Evolutionary conservation across 1,140 invertebrate species (phyloP).

Genomic region (Drosophila nigromelanica): DNA sequence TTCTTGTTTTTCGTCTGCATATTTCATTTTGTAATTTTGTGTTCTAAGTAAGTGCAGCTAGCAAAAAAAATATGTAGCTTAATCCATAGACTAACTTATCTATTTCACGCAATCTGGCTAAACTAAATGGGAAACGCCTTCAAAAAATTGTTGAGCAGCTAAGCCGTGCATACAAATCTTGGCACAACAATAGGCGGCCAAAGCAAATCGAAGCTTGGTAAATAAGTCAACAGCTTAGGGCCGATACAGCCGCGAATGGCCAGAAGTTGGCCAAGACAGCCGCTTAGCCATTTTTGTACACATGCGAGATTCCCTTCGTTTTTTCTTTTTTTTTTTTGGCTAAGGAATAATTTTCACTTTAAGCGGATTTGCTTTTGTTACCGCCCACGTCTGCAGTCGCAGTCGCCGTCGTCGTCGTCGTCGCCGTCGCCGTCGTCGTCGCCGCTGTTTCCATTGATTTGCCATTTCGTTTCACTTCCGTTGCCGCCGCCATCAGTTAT

Average conservation of each 20-base stretch:
- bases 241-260: constrained; percentile 69
- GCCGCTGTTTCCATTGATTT: constrained; percentile 65
- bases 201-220: constrained; percentile 63
- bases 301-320: constrained; percentile 15
- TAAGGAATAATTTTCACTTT: constrained; percentile 83
- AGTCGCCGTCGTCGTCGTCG: constrained; percentile 18
- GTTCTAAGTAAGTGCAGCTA: constrained; percentile 33
- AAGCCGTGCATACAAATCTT: constrained; percentile 32
- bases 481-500: constrained; percentile 47
- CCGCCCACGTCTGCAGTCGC: constrained; percentile 37
- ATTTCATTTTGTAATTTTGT: constrained; percentile 28
- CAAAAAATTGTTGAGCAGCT: constrained; percentile 40
- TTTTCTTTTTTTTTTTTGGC: constrained; percentile 31
- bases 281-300: constrained; percentile 43
- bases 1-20: constrained; percentile 10
- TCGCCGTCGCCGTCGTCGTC: constrained; percentile 30
- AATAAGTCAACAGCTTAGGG: constrained; percentile 75
- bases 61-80: not conserved
- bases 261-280: constrained; percentile 13
- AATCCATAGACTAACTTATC: constrained; percentile 11
- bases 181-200: constrained; percentile 14
- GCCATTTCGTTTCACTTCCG: constrained; percentile 77
- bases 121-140: constrained; percentile 31
- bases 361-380: constrained; percentile 78
- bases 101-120: constrained; percentile 48